Evolutionary conservation across 2,113 vertebrate species (phyloP), one percentile per base, ranked within the genome.

Genomic region (Prunella himalayana): DNA sequence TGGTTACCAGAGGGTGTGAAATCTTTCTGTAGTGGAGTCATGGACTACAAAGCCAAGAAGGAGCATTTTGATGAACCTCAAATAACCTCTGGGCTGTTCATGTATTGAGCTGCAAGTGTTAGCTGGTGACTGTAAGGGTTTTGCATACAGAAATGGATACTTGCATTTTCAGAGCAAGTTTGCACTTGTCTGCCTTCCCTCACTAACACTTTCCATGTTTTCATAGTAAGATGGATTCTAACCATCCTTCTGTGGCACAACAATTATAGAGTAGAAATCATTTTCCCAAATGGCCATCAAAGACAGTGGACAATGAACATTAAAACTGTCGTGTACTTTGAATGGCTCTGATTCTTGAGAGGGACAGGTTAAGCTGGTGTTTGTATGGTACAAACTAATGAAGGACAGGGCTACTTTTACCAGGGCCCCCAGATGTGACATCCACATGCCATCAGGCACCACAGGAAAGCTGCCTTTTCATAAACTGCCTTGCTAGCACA

Each of bases 1-100:
- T 87, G 54, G 73, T 94, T 95, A 91, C 84, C 75, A 88, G 87
- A 91, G 84, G 90, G 47, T 88, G 51, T 84, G 56, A 89, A 95
- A 88, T 89, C 94, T 61, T 95, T 95, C 64, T 90, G 21, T 23
- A 80, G 54, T 83, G 39, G 59, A 91, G 79, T 90, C 78, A 90
- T 63, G 54, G 63, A 63, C 71, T 92, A 90, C 66, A 63, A 82
- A 91, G 84, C 78, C 94, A 92, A 84, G 73, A 64, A 68, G 66
- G 59, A 90, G 84, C 85, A 86, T 95, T 95, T 75, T 88, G 79
- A 13, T 86, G 89, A 78, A 94, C 92, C 94, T 94, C 54, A 88
- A 91, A 94, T 95, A 94, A 95, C 94, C 95, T 87, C 73, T 50
- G 78, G 84, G 91, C 54, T 91, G 70, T 91, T 92, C 86, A 44